Evolutionary conservation across 2,888 invertebrate genomes (phyloP).

Genomic region (Agrochola litura): DNA sequence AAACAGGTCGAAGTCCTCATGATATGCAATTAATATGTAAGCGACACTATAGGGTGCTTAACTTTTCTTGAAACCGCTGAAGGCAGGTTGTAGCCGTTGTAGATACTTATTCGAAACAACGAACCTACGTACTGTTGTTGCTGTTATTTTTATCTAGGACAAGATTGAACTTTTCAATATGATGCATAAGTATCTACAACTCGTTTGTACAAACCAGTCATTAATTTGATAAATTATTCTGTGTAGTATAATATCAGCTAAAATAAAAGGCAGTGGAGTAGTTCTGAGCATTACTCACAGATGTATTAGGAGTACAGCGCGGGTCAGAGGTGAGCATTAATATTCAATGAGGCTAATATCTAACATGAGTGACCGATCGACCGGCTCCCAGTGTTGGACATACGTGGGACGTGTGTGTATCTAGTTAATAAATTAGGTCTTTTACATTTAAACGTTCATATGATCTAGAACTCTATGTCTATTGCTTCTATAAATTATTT

Average conservation of each 20-base stretch:
- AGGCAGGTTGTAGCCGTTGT: not conserved
- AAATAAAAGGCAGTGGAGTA: conserved; percentile 58
- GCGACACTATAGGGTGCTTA: not conserved
- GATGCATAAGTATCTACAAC: not conserved
- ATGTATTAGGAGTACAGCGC: conserved; percentile 46
- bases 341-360: conserved; percentile 67
- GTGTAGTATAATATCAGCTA: conserved; percentile 33
- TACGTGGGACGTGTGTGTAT: conserved; percentile 31
- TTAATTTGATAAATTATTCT: conserved; percentile 51
- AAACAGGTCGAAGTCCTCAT: conserved; percentile 26
- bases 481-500: conserved; percentile 1
- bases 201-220: conserved; percentile 34
- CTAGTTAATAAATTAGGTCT: conserved; percentile 7
- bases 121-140: not conserved
- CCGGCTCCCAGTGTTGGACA: conserved; percentile 69
- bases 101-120: not conserved
- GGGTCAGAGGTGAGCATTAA: conserved; percentile 70
- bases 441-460: conserved; percentile 1
- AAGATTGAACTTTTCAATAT: not conserved
- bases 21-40: conserved; percentile 8
- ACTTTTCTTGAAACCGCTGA: not conserved
- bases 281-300: conserved; percentile 55
- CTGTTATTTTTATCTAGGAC: conserved; percentile 3
- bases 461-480: conserved; percentile 5
- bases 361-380: conserved; percentile 69